phyloP scores from a whole-genome alignment of 2,797 vertebrate genomes.

The Enteromius fasciolatus region DNA sequence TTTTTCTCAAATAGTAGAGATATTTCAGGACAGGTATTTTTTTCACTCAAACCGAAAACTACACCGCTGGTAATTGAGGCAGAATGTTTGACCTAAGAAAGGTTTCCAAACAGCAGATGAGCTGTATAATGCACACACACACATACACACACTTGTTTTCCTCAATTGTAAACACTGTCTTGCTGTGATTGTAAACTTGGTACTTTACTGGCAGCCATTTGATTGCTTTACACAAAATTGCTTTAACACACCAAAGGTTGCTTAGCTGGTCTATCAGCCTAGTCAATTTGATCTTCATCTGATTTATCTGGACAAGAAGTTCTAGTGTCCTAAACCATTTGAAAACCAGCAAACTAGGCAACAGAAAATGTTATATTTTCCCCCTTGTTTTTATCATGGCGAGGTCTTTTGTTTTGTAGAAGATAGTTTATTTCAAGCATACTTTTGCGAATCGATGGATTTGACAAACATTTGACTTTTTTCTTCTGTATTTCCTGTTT shows the following conservation, averaged over 20 bases:
- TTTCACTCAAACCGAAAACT: neutral
- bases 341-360: neutral
- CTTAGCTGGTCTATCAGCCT: neutral
- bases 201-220: neutral
- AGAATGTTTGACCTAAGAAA: neutral
- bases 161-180: constrained; percentile 7
- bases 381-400: neutral
- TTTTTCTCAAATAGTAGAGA: no score
- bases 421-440: constrained; percentile 5
- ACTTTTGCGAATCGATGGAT: neutral
- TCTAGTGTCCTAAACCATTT: neutral
- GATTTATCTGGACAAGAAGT: neutral
- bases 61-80: neutral
- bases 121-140: neutral
- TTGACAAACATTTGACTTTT: neutral
- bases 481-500: neutral
- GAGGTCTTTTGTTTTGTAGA: neutral
- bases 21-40: neutral
- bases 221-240: neutral
- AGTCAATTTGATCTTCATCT: neutral
- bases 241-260: neutral
- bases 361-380: neutral
- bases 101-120: constrained; percentile 12
- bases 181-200: neutral
- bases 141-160: neutral